Evolutionary conservation across 2,113 vertebrate species (phyloP), one percentile per base, ranked within the genome.

Genomic region (Athene cunicularia): DNA sequence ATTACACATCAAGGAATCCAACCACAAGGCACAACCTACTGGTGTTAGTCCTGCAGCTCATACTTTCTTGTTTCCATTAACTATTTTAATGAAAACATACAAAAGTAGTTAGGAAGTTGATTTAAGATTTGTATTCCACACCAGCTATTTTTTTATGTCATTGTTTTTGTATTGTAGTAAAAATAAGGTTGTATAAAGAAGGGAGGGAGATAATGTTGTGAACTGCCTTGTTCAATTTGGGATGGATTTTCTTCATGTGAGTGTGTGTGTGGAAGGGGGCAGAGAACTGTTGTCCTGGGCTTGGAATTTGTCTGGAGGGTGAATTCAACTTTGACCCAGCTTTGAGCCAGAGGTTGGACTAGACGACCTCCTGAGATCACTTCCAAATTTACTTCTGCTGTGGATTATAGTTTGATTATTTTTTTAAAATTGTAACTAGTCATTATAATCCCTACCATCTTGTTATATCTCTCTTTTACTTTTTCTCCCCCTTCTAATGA

Each of bases 401-500:
- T 17, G 11, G 35, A 43, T 85, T 58, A 37, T 32, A 83, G 12
- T 19, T 80, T 75, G 24, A 30, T 70, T 58, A 7, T 32, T 56
- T 50, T 2, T 14, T 7, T 24, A 6, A 60, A 22, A 11, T 13
- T 1, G 12, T 28, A 32, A 56, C 45, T 26, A 49, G 2, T 62
- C 8, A 12, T 62, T 74, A n/a, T 50, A 70, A 22, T 45, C 59
- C 32, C 9, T 43, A 6, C 5, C 39, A 1, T 75, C 30, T 53
- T 64, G 4, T 39, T 71, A 15, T 21, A 50, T 26, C 10, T n/a
- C 10, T n/a, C 1, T 39, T 33, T 80, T 70, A 41, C 24, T 47
- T 28, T 63, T 35, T 35, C 7, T 5, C 4, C 0, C 6, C 3
- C 5, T 37, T 3, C 27, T 23, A 56, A n/a, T 24, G 15, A 72